Percentiles rank a stretch among this genome's conserved stretches.
Conservation (phyloP, 2,113 vertebrate species). For the Raja brachyura region DNA sequence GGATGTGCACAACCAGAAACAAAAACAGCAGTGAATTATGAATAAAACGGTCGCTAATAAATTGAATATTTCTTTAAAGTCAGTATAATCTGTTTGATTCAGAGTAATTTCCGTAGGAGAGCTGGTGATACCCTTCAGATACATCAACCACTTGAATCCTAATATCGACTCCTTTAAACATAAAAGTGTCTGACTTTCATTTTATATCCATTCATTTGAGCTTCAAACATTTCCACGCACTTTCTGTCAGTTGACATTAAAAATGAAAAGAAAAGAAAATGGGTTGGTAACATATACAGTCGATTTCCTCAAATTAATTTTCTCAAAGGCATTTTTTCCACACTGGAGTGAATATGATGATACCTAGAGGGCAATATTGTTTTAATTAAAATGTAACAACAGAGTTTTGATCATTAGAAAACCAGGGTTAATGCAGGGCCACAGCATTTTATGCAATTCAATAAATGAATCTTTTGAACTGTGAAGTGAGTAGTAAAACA, state of each 20-base stretch:
- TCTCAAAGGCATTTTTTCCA: constrained; percentile 35
- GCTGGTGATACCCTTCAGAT: not conserved
- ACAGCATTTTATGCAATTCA: constrained; percentile 35
- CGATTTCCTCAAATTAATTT: constrained; percentile 36
- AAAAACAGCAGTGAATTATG: not conserved
- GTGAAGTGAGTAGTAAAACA: constrained; percentile 31
- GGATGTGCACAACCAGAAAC: not conserved
- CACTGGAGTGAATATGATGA: constrained; percentile 10
- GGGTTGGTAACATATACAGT: constrained; percentile 21
- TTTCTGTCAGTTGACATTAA: not conserved
- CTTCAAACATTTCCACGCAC: not conserved
- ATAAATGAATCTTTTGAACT: constrained; percentile 38
- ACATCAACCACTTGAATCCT: not conserved
- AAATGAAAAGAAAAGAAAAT: constrained; percentile 8
- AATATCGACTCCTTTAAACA: not conserved
- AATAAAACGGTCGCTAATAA: not conserved
- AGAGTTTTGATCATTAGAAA: constrained; percentile 37
- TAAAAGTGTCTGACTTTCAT: not conserved
- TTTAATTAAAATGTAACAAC: constrained; percentile 39
- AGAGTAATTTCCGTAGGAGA: constrained; percentile 1
- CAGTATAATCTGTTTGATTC: not conserved
- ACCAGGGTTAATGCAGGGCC: constrained; percentile 17
- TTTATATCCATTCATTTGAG: not conserved
- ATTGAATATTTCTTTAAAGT: not conserved
- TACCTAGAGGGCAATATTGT: constrained; percentile 31